Percentiles rank a stretch among this genome's conserved stretches.
Evolutionary conservation across 2,797 vertebrate species (phyloP).

Genomic region (Silurus aristotelis): DNA sequence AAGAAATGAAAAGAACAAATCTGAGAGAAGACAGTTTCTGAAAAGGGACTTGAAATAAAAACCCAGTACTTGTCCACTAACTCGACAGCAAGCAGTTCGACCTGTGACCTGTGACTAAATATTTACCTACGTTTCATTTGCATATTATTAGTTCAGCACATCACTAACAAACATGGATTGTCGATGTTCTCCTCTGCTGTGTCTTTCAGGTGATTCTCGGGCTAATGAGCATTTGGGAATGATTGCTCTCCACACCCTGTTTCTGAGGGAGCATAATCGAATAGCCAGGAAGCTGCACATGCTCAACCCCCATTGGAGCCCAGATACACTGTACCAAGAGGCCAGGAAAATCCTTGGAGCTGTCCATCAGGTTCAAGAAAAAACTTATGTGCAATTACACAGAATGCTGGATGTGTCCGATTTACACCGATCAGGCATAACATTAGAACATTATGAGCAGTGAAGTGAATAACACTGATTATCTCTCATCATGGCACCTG

Average conservation of each 20-base stretch:
- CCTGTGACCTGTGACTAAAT: background rate
- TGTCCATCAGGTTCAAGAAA: constrained; percentile 71
- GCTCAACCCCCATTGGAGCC: constrained; percentile 78
- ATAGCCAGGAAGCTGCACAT: constrained; percentile 71
- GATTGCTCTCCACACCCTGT: constrained; percentile 77
- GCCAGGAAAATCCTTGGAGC: constrained; percentile 78
- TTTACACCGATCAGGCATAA: no score
- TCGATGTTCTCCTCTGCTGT: background rate
- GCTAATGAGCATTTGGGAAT: constrained; percentile 80
- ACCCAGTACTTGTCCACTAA: background rate
- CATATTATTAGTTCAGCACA: background rate
- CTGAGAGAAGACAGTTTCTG: background rate
- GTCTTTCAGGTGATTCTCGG: constrained; percentile 73
- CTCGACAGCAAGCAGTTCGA: background rate
- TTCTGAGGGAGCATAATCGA: constrained; percentile 80
- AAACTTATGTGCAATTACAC: background rate
- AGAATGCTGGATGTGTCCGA: background rate
- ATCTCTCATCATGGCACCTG: no score
- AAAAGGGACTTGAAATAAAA: background rate
- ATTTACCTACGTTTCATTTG: background rate
- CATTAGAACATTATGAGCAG: no score
- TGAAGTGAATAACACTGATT: no score
- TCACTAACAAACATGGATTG: background rate
- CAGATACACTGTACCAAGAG: constrained; percentile 77
- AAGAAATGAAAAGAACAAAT: background rate